phyloP scores from a whole-genome alignment of 2,113 vertebrate species.

The Cichladusa arquata region DNA sequence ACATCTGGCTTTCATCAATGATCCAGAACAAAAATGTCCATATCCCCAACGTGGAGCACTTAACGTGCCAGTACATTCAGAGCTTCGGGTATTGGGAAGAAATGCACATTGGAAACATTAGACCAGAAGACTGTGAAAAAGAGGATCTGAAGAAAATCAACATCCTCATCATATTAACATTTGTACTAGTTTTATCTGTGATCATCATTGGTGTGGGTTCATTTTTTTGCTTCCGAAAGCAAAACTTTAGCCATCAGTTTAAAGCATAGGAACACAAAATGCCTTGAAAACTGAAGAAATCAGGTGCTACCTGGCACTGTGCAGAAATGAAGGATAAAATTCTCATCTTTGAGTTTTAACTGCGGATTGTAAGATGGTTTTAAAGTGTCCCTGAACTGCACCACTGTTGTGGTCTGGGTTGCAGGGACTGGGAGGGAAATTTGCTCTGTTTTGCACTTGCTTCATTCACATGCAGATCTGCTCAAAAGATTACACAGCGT shows the following conservation, averaged over 20 bases:
- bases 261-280: conserved; percentile 69
- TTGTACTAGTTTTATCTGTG: conserved; percentile 51
- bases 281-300: conserved; percentile 23
- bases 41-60: conserved; percentile 75
- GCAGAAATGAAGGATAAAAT: conserved; percentile 31
- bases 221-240: conserved; percentile 70
- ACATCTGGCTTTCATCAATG: conserved; percentile 80
- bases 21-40: conserved; percentile 78
- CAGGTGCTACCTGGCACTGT: conserved; percentile 17
- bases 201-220: conserved; percentile 56
- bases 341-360: conserved; percentile 21
- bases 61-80: conserved; percentile 76
- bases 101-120: conserved; percentile 71
- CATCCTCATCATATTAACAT: conserved; percentile 71
- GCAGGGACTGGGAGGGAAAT: background rate
- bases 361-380: background rate
- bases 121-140: conserved; percentile 80
- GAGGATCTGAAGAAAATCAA: conserved; percentile 69
- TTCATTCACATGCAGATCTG: background rate
- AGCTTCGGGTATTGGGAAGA: conserved; percentile 75
- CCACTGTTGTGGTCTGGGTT: background rate
- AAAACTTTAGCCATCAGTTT: conserved; percentile 71
- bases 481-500: background rate
- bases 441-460: background rate
- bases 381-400: background rate